A percentile compares a stretch with the other conserved stretches of the same genome.
phyloP scores from a whole-genome alignment of 2,797 vertebrate species.

The Lutjanus argentimaculatus region DNA sequence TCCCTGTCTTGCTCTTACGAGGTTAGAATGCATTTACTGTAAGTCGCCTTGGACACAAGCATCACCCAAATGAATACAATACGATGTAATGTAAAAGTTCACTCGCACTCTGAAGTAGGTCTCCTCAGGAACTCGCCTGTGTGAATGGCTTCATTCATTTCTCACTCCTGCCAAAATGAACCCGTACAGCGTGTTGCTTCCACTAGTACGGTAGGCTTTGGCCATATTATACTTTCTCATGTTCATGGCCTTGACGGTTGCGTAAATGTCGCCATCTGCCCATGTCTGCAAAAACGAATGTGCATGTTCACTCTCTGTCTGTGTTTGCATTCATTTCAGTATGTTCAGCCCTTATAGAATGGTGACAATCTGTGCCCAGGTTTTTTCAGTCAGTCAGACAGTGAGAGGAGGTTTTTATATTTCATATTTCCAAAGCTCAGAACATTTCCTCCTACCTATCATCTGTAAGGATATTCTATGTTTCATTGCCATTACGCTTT shows the following conservation, averaged over 20 bases:
- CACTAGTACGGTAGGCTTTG: not conserved
- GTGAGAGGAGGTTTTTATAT: not conserved
- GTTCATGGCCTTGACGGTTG: not conserved
- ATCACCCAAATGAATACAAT: constrained; percentile 1
- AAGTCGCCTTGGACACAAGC: not conserved
- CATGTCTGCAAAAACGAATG: not conserved
- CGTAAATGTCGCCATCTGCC: too few relatives aligned
- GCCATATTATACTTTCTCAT: not conserved
- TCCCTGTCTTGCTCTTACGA: not conserved
- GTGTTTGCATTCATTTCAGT: not conserved
- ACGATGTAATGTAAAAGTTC: constrained; percentile 3
- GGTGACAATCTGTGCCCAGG: not conserved
- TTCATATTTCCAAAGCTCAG: not conserved
- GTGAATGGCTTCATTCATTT: constrained; percentile 8
- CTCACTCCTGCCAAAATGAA: constrained; percentile 27
- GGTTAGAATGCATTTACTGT: not conserved
- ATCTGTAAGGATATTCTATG: not conserved
- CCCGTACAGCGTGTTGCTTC: not conserved
- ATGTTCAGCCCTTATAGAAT: not conserved
- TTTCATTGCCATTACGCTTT: too few relatives aligned
- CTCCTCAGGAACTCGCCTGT: not conserved
- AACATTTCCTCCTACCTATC: not conserved
- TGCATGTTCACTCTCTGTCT: not conserved
- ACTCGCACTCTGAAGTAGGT: constrained; percentile 8
- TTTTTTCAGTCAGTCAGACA: not conserved